A percentile compares a stretch with the other conserved stretches of the same genome.
Conservation (phyloP, 2,888 invertebrate species). For the Ophion slaviceki region DNA sequence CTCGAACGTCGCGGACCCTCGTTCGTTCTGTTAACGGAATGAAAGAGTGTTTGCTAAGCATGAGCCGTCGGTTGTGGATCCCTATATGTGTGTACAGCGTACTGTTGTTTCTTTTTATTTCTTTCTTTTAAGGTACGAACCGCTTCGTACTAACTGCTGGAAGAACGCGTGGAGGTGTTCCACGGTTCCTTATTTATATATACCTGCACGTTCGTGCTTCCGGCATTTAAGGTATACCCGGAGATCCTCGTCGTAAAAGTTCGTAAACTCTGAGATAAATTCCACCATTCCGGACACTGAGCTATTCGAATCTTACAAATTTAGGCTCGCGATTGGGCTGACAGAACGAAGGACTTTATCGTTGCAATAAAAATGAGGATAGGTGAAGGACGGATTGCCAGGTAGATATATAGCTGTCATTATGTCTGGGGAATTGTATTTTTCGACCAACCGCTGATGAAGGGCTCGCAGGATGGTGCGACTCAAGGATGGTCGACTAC, state of each 20-base stretch:
- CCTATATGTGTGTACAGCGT: constrained; percentile 17
- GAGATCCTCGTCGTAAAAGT: constrained; percentile 10
- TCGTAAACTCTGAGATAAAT: background rate
- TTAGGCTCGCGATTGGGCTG: background rate
- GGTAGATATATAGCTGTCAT: background rate
- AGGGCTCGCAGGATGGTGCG: too few relatives aligned
- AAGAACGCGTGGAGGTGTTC: constrained; percentile 51
- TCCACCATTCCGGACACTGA: background rate
- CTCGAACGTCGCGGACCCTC: constrained; percentile 41
- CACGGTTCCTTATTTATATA: constrained; percentile 51
- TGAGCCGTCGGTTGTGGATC: constrained; percentile 50
- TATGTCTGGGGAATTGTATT: background rate
- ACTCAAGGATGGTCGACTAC: too few relatives aligned
- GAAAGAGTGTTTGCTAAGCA: constrained; percentile 65
- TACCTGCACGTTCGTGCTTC: constrained; percentile 40
- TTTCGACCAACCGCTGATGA: background rate
- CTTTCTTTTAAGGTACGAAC: constrained; percentile 32
- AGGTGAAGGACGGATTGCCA: background rate
- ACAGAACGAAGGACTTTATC: background rate
- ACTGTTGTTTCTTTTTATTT: constrained; percentile 10
- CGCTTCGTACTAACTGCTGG: constrained; percentile 41
- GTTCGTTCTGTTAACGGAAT: constrained; percentile 62
- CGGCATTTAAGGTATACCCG: constrained; percentile 35
- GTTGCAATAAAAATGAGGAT: background rate
- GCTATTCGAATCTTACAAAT: constrained; percentile 3